Evolutionary conservation across 2,797 vertebrate genomes (phyloP), one percentile per base, ranked within the genome.

Genomic region (Chloroceryle amazona): DNA sequence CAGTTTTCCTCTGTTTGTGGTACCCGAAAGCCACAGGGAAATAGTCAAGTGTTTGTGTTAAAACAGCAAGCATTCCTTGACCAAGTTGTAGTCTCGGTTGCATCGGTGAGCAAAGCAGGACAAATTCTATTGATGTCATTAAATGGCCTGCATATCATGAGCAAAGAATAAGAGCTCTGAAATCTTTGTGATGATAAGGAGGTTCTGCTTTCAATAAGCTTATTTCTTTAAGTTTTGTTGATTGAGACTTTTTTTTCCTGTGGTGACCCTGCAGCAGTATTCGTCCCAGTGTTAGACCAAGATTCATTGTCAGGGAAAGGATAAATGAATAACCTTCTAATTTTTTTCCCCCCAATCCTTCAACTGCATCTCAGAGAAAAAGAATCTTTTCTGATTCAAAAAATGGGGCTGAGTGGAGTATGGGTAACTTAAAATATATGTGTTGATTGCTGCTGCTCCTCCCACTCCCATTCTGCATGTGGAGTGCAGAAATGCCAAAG

Each of bases 381-480:
- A 41, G 26, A 71, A 42, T 42, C 4, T 68, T 86, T 83, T 90
- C 66, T 65, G 29, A 49, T 78, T 67, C 44, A 51, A 62, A 91
- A 74, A 83, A 57, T 31, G 17, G 17, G 67, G 22, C 33, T 0
- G 57, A 72, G 25, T 29, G 37, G 49, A 76, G 37, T 58, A 54
- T 42, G 22, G 25, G 44, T 94, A 93, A 79, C 62, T 78, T 88
- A 86, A 94, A 88, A 92, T 91, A 81, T 23, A 71, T 26, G 28
- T 93, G 60, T 93, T 84, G 71, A 57, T 80, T 79, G 9, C 74
- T 86, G 63, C 85, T 93, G 74, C 74, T 92, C 90, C 80, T 91
- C 82, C 85, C 49, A 82, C 87, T 83, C 33, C 89, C 44, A 16
- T 62, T 91, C 70, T 68, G 75, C 60, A 57, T 58, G 55, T 21